A percentile compares a stretch with the other conserved stretches of the same genome.
Conservation (phyloP, 2,797 vertebrate species). For the Hydrocynus forskahlii region DNA sequence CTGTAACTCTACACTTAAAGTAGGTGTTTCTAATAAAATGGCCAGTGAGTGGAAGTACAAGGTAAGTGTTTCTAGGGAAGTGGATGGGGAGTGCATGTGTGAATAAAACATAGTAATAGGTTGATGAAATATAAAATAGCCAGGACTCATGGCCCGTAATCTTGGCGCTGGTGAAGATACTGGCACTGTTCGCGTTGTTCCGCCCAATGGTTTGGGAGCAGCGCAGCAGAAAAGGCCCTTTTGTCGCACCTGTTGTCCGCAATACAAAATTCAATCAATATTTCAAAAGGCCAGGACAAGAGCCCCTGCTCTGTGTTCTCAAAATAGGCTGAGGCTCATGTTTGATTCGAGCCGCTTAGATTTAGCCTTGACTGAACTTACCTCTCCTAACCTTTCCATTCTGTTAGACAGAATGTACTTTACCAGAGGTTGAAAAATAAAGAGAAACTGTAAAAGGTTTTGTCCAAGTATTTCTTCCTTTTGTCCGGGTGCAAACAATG, state of each 20-base stretch:
- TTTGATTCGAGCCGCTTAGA: background rate
- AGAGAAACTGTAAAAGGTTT: too few relatives aligned
- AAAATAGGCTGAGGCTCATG: constrained; percentile 4
- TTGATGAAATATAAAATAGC: background rate
- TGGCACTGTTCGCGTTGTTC: constrained; percentile 33
- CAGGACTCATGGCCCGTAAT: background rate
- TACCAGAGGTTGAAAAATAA: too few relatives aligned
- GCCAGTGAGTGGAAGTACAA: too few relatives aligned
- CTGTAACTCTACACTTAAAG: too few relatives aligned
- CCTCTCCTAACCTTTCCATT: background rate
- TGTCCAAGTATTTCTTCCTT: too few relatives aligned
- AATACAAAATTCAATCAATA: constrained; percentile 70
- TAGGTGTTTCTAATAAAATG: background rate
- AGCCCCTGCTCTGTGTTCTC: constrained; percentile 19
- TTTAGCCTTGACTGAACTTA: constrained; percentile 16
- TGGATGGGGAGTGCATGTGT: background rate
- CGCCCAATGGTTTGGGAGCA: background rate
- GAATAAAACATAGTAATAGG: background rate
- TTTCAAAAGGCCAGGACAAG: constrained; percentile 69
- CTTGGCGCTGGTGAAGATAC: constrained; percentile 2
- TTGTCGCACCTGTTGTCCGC: constrained; percentile 64
- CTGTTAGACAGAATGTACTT: background rate
- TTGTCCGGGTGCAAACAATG: too few relatives aligned
- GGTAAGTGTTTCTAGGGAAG: too few relatives aligned
- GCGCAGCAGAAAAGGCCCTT: constrained; percentile 44